Percentiles rank a stretch among this genome's conserved stretches.
phyloP scores from a whole-genome alignment of 2,113 vertebrate genomes.

The Eulacestoma nigropectus region DNA sequence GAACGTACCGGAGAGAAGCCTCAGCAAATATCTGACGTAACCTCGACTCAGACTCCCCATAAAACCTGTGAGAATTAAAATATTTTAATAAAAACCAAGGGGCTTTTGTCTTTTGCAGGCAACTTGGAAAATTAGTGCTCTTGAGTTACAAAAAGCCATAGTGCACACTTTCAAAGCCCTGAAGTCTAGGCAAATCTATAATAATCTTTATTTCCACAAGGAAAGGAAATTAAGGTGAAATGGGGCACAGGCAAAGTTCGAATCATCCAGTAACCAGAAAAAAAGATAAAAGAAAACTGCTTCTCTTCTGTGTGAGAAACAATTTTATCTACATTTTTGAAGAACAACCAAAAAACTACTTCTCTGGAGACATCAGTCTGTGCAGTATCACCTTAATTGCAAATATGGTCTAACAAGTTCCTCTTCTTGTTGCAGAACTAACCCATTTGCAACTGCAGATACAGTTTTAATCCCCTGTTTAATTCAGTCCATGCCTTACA shows the following conservation, averaged over 20 bases:
- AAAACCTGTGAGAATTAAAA: conserved; percentile 79
- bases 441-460: not conserved
- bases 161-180: rapidly evolving
- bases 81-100: not conserved
- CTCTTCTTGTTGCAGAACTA: not conserved
- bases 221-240: not conserved
- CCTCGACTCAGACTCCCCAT: conserved; percentile 89
- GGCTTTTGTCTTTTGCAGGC: not conserved
- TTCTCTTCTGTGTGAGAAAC: not conserved
- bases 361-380: not conserved
- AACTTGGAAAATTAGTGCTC: not conserved
- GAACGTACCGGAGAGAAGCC: conserved; percentile 81
- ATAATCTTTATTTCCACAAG: not conserved
- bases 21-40: conserved; percentile 91
- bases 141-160: not conserved
- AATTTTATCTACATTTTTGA: not conserved
- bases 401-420: not conserved
- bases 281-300: not conserved
- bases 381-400: not conserved
- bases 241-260: not conserved
- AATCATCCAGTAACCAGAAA: not conserved
- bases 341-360: not conserved
- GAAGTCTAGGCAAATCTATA: not conserved
- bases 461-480: not conserved
- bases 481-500: not conserved